Conservation (phyloP, 2,888 invertebrate species). For the Diarsia rubi region DNA sequence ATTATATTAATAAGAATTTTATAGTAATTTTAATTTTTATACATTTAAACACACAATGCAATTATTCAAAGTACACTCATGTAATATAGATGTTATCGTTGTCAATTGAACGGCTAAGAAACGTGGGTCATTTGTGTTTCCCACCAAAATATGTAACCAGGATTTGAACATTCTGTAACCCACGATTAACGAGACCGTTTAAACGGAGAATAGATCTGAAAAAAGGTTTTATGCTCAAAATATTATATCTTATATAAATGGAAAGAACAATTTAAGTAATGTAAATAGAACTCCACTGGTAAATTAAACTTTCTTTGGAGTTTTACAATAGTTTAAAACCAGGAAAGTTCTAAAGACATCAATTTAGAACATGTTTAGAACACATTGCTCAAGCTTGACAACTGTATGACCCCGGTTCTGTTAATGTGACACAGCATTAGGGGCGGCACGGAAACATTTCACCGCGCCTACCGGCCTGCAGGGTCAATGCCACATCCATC, state of each 20-base stretch:
- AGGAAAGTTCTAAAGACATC: slow-evolving; percentile 25
- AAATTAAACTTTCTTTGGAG: not conserved
- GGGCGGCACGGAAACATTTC: slow-evolving; percentile 32
- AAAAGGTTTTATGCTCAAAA: slow-evolving; percentile 39
- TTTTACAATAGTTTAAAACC: slow-evolving; percentile 17
- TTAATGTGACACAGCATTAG: slow-evolving; percentile 35
- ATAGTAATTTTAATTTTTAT: slow-evolving; percentile 49
- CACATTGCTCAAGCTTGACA: slow-evolving; percentile 62
- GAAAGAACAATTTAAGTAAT: slow-evolving; percentile 20
- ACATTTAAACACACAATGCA: slow-evolving; percentile 58
- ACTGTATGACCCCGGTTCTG: slow-evolving; percentile 37
- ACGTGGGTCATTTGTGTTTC: slow-evolving; percentile 57
- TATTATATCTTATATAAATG: not conserved
- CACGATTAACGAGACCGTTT: slow-evolving; percentile 26
- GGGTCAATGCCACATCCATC: slow-evolving; percentile 45
- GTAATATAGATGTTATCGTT: slow-evolving; percentile 29
- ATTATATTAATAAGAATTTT: slow-evolving; percentile 52
- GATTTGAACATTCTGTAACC: slow-evolving; percentile 37
- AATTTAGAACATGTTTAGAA: slow-evolving; percentile 17
- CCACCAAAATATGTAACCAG: slow-evolving; percentile 61
- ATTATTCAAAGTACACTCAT: slow-evolving; percentile 55
- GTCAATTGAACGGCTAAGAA: slow-evolving; percentile 21
- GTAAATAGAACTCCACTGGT: slow-evolving; percentile 17
- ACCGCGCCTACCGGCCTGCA: slow-evolving; percentile 29
- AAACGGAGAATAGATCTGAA: slow-evolving; percentile 17